Evolutionary conservation across 1,140 invertebrate genomes (phyloP).

Genomic region (Melanaphis sacchari): DNA sequence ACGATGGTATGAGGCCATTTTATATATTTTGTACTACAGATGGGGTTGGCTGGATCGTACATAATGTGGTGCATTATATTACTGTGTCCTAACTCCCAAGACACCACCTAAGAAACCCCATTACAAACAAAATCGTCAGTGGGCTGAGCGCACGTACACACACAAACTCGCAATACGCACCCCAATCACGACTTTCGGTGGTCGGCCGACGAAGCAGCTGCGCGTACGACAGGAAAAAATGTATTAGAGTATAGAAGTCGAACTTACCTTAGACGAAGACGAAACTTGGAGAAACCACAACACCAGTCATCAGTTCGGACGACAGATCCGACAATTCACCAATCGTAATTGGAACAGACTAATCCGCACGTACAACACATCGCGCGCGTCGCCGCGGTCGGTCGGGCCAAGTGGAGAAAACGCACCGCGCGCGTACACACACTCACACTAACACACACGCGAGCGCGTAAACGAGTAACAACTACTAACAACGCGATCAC

Average conservation of each 20-base stretch:
- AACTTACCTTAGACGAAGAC: neutral
- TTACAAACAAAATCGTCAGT: neutral
- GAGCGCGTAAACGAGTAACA: neutral
- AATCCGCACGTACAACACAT: slow-evolving; percentile 28
- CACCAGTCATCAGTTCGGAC: neutral
- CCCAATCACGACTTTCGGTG: neutral
- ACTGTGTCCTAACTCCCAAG: neutral
- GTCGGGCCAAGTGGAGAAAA: neutral
- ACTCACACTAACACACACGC: neutral
- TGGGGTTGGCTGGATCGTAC: neutral
- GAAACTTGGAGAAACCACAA: neutral
- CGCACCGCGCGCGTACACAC: neutral
- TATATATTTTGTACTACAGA: neutral
- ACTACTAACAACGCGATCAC: neutral
- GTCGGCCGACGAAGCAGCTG: neutral
- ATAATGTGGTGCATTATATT: neutral
- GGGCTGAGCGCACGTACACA: neutral
- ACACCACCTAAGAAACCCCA: neutral
- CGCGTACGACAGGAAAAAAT: neutral
- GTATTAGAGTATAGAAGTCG: neutral
- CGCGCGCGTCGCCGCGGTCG: neutral
- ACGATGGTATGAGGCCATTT: neutral
- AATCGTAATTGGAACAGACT: neutral
- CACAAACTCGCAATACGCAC: neutral
- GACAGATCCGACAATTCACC: neutral